A percentile compares a stretch with the other conserved stretches of the same genome.
Conservation (phyloP, 2,888 invertebrate genomes). For the Eupithecia vulgata region DNA sequence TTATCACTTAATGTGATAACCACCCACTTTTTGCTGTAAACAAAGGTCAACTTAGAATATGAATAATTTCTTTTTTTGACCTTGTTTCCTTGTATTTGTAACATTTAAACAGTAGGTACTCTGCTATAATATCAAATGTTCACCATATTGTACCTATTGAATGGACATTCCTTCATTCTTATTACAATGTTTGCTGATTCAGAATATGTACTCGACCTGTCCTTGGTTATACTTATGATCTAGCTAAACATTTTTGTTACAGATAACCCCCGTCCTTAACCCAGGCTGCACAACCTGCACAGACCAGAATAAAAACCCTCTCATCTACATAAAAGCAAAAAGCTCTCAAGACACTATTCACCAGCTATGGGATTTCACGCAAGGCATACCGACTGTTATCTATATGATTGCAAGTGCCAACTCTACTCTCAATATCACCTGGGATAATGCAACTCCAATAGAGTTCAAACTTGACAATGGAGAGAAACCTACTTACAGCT, state of each 20-base stretch:
- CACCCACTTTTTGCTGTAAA: slow-evolving; percentile 34
- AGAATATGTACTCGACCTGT: neutral
- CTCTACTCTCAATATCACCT: slow-evolving; percentile 76
- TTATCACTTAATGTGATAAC: slow-evolving; percentile 5
- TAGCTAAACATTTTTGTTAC: slow-evolving; percentile 38
- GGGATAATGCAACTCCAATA: slow-evolving; percentile 54
- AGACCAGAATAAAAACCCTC: slow-evolving; percentile 60
- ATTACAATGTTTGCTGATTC: neutral
- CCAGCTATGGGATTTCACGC: slow-evolving; percentile 87
- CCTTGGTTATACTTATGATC: neutral
- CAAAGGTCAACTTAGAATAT: neutral
- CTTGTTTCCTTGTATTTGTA: neutral
- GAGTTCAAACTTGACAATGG: slow-evolving; percentile 66
- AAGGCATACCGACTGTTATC: slow-evolving; percentile 83
- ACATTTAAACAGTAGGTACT: neutral
- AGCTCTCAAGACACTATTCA: slow-evolving; percentile 85
- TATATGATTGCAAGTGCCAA: slow-evolving; percentile 78
- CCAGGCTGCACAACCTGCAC: slow-evolving; percentile 66
- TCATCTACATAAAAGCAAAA: slow-evolving; percentile 82
- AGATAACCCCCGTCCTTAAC: slow-evolving; percentile 69
- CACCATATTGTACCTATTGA: too few species aligned
- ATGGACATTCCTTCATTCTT: neutral
- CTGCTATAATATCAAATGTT: too few species aligned
- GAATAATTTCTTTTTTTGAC: neutral
- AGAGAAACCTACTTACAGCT: slow-evolving; percentile 80